These are phyloP conservation scores for Panthera uncia DNA, from an alignment of 2,113 vertebrate species.

Conservation along the genomic window DNA sequence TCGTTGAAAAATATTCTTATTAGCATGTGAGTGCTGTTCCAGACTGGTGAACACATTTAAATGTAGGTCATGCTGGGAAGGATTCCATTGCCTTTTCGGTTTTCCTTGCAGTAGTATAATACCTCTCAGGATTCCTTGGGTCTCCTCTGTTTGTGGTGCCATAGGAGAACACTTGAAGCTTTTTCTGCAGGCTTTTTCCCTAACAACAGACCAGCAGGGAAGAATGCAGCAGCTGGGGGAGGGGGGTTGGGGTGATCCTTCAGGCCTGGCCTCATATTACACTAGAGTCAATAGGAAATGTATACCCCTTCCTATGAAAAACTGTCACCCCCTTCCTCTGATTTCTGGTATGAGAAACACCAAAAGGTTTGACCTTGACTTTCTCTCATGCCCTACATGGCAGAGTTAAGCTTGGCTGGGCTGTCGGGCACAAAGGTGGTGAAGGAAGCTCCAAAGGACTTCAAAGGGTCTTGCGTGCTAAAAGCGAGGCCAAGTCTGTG, in stretches of 20 bases:
- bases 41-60: conserved; percentile 31
- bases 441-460: background rate
- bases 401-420: background rate
- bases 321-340: background rate
- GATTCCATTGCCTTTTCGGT: background rate
- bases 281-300: background rate
- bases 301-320: background rate
- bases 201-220: background rate
- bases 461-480: background rate
- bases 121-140: background rate
- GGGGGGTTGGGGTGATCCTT: conserved; percentile 69
- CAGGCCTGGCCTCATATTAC: conserved; percentile 48
- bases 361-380: background rate
- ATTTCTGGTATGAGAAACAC: background rate
- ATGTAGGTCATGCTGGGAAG: conserved; percentile 45
- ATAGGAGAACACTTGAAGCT: background rate
- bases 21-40: background rate
- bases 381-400: background rate
- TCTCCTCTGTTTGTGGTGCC: background rate
- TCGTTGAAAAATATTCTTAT: conserved; percentile 40
- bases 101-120: conserved; percentile 53
- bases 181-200: background rate
- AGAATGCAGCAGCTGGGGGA: conserved; percentile 76
- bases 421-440: background rate
- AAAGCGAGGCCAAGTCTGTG: background rate